These are phyloP conservation scores for Condylura cristata DNA, from an alignment of 2,113 vertebrate genomes.

Conservation along the genomic window DNA sequence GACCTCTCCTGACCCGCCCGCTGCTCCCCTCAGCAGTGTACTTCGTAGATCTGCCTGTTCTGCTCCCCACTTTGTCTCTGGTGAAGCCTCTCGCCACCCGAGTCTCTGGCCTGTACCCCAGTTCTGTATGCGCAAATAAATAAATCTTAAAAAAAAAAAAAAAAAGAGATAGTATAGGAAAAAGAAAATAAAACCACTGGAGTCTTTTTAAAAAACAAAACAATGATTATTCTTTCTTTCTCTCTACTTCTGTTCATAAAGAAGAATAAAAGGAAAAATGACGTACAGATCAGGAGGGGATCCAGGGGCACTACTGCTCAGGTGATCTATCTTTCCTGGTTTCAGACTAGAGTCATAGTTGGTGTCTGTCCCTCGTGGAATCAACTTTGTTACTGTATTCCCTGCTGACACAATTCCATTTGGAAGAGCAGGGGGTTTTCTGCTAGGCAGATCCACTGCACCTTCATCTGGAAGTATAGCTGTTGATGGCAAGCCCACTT, in stretches of 20 bases:
- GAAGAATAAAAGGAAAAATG: conserved; percentile 59
- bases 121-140: no score
- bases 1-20: no score
- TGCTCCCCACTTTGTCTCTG: no score
- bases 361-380: conserved; percentile 93
- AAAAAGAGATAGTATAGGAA: conserved; percentile 22
- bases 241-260: conserved; percentile 43
- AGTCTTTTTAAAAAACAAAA: background rate
- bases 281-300: conserved; percentile 96
- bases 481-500: conserved; percentile 91
- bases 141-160: no score
- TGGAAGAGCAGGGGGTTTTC: conserved; percentile 92
- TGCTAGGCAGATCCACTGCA: conserved; percentile 89
- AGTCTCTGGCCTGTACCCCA: no score
- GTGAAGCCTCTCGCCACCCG: no score
- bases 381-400: conserved; percentile 91
- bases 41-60: no score
- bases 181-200: conserved; percentile 24
- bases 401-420: conserved; percentile 92
- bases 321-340: conserved; percentile 92
- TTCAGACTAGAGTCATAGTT: conserved; percentile 92
- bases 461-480: conserved; percentile 93
- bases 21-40: no score
- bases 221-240: background rate
- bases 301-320: conserved; percentile 93